These are phyloP conservation scores for Aethes cnicana DNA, from an alignment of 2,888 invertebrate species.

Conservation along the genomic window DNA sequence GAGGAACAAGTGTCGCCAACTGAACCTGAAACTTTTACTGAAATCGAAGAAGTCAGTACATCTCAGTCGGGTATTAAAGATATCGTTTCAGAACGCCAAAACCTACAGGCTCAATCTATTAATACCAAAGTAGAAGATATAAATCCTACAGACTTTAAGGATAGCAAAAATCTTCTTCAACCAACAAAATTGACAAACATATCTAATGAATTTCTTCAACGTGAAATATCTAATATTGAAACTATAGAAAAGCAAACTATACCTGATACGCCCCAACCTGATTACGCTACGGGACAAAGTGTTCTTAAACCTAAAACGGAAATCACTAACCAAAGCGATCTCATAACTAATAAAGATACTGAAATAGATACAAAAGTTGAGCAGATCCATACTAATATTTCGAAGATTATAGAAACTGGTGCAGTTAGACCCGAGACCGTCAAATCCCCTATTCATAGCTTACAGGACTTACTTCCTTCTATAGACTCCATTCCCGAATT, in stretches of 20 bases:
- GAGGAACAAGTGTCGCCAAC: background rate
- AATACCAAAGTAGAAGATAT: too few species aligned
- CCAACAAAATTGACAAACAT: too few species aligned
- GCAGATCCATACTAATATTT: background rate
- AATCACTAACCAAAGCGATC: conserved; percentile 7
- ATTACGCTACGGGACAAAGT: conserved; percentile 15
- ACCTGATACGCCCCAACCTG: conserved; percentile 12
- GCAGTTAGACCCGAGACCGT: conserved; percentile 50
- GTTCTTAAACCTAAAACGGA: background rate
- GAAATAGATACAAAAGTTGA: conserved; percentile 30
- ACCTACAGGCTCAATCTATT: too few species aligned
- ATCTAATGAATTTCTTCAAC: conserved; percentile 51
- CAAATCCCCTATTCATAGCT: conserved; percentile 77
- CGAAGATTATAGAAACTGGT: conserved; percentile 21
- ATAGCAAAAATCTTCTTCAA: too few species aligned
- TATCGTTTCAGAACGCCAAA: too few species aligned
- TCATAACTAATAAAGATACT: conserved; percentile 4
- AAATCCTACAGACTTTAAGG: too few species aligned
- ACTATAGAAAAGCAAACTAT: background rate
- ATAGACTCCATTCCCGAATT: conserved; percentile 81
- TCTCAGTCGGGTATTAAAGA: too few species aligned
- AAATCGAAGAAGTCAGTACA: conserved; percentile 31
- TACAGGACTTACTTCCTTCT: conserved; percentile 79
- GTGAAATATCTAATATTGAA: conserved; percentile 36
- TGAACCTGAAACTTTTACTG: conserved; percentile 11